phyloP scores from a whole-genome alignment of 2,888 invertebrate genomes.

The Coelinius sp. region DNA sequence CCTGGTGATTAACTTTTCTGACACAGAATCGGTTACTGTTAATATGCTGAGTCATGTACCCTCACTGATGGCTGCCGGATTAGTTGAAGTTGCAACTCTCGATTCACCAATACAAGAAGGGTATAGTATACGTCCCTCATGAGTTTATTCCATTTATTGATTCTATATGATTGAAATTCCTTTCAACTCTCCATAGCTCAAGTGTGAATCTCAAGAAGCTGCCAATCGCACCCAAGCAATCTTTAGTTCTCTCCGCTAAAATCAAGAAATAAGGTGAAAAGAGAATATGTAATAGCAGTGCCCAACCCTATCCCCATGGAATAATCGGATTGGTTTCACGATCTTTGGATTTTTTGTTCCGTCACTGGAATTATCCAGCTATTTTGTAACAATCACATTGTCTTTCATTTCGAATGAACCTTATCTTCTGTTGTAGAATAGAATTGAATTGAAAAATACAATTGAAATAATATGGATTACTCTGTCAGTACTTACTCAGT shows the following conservation, averaged over 20 bases:
- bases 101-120: constrained; percentile 72
- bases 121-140: no score
- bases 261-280: background rate
- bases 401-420: no score
- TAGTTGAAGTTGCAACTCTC: constrained; percentile 71
- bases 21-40: constrained; percentile 71
- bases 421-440: no score
- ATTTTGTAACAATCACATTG: no score
- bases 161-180: background rate
- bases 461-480: no score
- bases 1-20: constrained; percentile 69
- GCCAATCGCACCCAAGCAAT: background rate
- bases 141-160: background rate
- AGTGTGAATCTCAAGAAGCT: background rate
- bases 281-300: no score
- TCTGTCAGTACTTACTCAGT: no score
- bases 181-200: background rate
- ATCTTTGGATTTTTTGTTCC: no score
- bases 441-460: no score
- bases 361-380: no score
- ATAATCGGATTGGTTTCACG: no score
- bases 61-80: constrained; percentile 67
- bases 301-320: no score
- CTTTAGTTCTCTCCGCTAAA: background rate
- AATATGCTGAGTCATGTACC: constrained; percentile 73